Evolutionary conservation across 2,113 vertebrate genomes (phyloP).

Genomic region (Apteryx mantelli): DNA sequence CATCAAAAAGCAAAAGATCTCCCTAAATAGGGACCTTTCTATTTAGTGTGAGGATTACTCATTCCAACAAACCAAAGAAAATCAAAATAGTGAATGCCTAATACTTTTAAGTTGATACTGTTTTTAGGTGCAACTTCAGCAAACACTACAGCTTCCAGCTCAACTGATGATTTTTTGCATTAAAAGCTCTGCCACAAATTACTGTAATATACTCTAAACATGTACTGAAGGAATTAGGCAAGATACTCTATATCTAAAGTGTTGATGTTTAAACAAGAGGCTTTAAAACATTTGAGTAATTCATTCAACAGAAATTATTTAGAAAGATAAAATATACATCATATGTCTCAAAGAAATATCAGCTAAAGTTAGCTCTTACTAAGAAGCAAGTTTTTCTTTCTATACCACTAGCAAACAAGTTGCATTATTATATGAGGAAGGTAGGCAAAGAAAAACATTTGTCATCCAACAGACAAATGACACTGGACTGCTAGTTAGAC

Average conservation of each 20-base stretch:
- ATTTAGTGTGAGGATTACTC: not conserved
- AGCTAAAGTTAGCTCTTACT: conserved; percentile 49
- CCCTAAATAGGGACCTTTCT: not conserved
- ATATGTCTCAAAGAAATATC: not conserved
- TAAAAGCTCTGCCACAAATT: not conserved
- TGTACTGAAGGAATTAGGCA: not conserved
- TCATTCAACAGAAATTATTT: not conserved
- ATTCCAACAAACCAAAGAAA: not conserved
- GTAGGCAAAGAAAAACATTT: conserved; percentile 76
- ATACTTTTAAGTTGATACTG: not conserved
- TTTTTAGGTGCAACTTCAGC: not conserved
- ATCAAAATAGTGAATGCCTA: not conserved
- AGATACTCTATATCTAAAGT: not conserved
- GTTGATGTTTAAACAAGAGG: not conserved
- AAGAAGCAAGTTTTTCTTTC: conserved; percentile 52
- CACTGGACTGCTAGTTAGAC: conserved; percentile 77
- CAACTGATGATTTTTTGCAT: not conserved
- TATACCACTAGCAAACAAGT: conserved; percentile 25
- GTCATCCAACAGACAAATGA: conserved; percentile 81
- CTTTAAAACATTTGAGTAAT: not conserved
- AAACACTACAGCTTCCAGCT: not conserved
- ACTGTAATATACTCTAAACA: not conserved
- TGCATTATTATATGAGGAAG: conserved; percentile 73
- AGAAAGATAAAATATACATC: not conserved
- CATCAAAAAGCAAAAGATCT: not conserved